Evolutionary conservation across 2,888 invertebrate species (phyloP), one percentile per base, ranked within the genome.

Genomic region (Tiliacea aurago): DNA sequence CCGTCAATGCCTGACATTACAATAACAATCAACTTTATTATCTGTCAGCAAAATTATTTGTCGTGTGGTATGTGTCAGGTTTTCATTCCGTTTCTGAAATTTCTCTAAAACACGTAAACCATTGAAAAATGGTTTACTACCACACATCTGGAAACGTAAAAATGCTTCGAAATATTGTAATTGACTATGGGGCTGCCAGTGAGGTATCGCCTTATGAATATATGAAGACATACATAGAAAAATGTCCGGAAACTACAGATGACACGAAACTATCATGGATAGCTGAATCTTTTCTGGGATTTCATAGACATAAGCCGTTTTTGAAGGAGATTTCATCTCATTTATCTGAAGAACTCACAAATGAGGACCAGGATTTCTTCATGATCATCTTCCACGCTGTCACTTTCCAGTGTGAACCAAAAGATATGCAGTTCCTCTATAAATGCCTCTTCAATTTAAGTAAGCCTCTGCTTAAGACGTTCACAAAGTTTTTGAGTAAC

Each of bases 401-500:
- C 23, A 93, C 88, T 55, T 95, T 95, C 84, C 91, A 94, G 84
- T 88, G 94, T n/a, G 78, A 84, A 33, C 90, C 93, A 47, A 92
- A 91, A 73, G 90, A 94, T 59, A 91, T 90, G 89, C 86, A 90
- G 47, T 81, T 85, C 28, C 76, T 96, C 2, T 96, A 95, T 81
- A 96, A 95, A 90, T 94, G 95, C 76, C 82, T 96, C 37, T 95
- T 95, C 71, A 95, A 95, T 86, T 87, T 96, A 81, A 95, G 94
- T 86, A 95, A 94, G 74, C 64, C 88, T n/a, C 84, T 96, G 58
- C 81, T 96, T 18, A 84, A 87, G 63, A 89, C 87, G 5, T 92
- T 97, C 55, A 91, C 96, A 28, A 91, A 91, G 63, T 96, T 94
- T 87, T 91, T 97, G 64, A 91, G 92, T 49, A 93, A 94, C 70